Evolutionary conservation across 2,113 vertebrate genomes (phyloP).

Genomic region (Manacus vitellinus): DNA sequence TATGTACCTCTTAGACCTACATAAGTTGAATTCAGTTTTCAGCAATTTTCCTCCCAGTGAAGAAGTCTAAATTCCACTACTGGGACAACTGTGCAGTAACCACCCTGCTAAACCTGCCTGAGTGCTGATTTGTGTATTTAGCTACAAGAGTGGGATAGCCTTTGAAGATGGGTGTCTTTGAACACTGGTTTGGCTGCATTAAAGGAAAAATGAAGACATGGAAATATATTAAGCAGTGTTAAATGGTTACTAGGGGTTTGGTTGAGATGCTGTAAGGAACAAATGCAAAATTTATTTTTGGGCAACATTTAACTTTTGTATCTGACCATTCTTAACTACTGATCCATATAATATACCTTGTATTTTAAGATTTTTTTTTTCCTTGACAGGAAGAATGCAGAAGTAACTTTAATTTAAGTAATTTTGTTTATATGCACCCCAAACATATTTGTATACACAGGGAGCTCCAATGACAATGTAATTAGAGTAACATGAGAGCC

Average conservation of each 20-base stretch:
- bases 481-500: conserved; percentile 43
- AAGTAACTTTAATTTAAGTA: background rate
- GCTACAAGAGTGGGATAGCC: background rate
- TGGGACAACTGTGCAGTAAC: background rate
- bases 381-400: background rate
- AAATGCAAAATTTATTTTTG: background rate
- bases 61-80: background rate
- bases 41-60: background rate
- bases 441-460: conserved; percentile 16
- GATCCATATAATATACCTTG: background rate
- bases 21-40: background rate
- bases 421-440: background rate
- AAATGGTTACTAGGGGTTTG: background rate
- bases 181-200: background rate
- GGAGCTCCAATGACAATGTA: conserved; percentile 7
- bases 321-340: background rate
- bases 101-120: background rate
- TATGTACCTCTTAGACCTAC: background rate
- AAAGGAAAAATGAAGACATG: background rate
- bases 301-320: background rate
- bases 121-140: background rate
- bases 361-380: background rate
- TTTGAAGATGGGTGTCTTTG: background rate
- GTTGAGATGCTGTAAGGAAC: background rate
- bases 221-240: background rate